These are phyloP conservation scores for Antennarius striatus DNA, from an alignment of 2,113 vertebrate species.

Conservation along the genomic window DNA sequence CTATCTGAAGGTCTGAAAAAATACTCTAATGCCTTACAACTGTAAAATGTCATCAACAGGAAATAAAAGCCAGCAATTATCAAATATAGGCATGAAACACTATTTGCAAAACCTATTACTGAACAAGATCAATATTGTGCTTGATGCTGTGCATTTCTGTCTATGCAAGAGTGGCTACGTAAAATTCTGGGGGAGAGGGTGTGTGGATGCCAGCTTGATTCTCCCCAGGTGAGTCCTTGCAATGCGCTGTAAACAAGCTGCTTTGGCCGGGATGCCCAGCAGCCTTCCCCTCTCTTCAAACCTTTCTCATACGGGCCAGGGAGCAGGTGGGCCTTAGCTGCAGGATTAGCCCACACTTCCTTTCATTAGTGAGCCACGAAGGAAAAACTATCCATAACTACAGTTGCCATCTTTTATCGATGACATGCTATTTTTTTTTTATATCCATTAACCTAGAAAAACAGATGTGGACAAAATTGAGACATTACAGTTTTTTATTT, in stretches of 20 bases:
- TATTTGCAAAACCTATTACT: constrained; percentile 54
- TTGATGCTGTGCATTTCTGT: constrained; percentile 38
- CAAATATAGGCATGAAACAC: constrained; percentile 44
- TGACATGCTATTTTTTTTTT: not conserved
- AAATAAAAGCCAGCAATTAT: constrained; percentile 37
- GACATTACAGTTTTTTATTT: not conserved
- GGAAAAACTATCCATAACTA: constrained; percentile 2
- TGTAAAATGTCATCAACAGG: constrained; percentile 30
- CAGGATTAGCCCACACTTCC: constrained; percentile 47
- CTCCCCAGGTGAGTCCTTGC: constrained; percentile 75
- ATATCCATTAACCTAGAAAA: not conserved
- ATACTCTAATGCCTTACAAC: not conserved
- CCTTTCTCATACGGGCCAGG: constrained; percentile 60
- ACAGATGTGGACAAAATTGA: too few relatives aligned
- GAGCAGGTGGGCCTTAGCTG: constrained; percentile 72
- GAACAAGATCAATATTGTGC: constrained; percentile 56
- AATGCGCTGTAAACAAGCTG: constrained; percentile 78
- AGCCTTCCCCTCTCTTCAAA: constrained; percentile 53
- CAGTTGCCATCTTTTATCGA: constrained; percentile 3
- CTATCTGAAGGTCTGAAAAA: not conserved
- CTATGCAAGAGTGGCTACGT: constrained; percentile 47
- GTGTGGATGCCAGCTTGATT: constrained; percentile 60
- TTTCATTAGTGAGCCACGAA: constrained; percentile 24
- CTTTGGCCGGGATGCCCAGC: constrained; percentile 66
- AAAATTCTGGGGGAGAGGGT: constrained; percentile 39